Conservation (phyloP, 2,797 vertebrate species). For the Meriones psammophilus region DNA sequence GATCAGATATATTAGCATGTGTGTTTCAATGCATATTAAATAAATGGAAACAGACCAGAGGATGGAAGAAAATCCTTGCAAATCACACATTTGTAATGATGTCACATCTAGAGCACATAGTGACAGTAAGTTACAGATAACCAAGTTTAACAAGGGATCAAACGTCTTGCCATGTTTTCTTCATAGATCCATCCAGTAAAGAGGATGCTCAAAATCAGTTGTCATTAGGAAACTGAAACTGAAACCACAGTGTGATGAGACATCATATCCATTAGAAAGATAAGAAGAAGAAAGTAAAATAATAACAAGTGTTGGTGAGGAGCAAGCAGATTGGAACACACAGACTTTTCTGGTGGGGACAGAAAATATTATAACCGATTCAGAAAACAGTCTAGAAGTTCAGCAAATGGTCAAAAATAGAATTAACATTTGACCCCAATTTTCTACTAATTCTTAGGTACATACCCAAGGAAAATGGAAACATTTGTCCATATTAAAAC, state of each 20-base stretch:
- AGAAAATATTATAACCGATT: background rate
- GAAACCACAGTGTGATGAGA: background rate
- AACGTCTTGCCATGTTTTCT: background rate
- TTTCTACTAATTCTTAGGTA: background rate
- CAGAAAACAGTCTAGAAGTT: background rate
- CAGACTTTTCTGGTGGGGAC: background rate
- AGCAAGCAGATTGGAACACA: background rate
- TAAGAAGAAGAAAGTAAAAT: background rate
- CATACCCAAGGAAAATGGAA: background rate
- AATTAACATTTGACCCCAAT: background rate
- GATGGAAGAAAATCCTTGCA: conserved; percentile 8
- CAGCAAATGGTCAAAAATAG: background rate
- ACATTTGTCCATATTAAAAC: background rate
- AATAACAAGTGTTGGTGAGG: background rate
- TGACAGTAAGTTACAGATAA: background rate
- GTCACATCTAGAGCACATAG: background rate
- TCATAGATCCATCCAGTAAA: background rate
- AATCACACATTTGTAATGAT: background rate
- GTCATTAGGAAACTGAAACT: background rate
- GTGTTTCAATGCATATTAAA: background rate
- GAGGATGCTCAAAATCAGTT: background rate
- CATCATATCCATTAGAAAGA: background rate
- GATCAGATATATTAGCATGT: background rate
- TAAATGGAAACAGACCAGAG: background rate
- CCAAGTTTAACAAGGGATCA: background rate